These are phyloP conservation scores for Peromyscus polionotus DNA, from an alignment of 2,113 vertebrate species.

Conservation along the genomic window DNA sequence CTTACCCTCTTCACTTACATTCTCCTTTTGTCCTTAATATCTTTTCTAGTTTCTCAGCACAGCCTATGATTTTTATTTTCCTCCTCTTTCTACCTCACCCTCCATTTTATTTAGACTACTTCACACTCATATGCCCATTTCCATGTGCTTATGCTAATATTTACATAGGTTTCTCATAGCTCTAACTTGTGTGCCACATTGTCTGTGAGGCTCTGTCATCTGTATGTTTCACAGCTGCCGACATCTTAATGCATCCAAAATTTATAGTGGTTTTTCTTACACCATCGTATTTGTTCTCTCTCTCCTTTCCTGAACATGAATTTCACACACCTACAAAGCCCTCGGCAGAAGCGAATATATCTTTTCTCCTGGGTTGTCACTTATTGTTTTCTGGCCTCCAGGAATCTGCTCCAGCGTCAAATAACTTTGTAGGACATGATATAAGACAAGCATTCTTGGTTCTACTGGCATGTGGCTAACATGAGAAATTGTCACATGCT, in stretches of 20 bases:
- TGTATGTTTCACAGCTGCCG: neutral
- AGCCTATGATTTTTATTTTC: neutral
- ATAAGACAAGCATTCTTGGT: neutral
- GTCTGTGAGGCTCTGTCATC: neutral
- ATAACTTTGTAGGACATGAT: neutral
- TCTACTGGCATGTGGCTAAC: neutral
- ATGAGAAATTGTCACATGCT: neutral
- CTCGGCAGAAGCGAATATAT: neutral
- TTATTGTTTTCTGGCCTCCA: neutral
- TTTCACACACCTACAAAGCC: neutral
- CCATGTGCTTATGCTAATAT: neutral
- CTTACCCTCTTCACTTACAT: neutral
- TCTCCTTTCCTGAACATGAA: neutral
- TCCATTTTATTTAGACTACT: neutral
- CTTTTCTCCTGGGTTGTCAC: neutral
- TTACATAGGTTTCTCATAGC: neutral
- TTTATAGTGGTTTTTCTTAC: neutral
- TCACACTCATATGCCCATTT: neutral
- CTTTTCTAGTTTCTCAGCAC: neutral
- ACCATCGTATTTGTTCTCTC: neutral
- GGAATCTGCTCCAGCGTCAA: neutral
- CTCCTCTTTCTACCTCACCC: neutral
- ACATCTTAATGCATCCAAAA: neutral
- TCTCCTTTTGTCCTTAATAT: neutral
- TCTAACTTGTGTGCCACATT: neutral